Percentiles rank a stretch among this genome's conserved stretches.
Evolutionary conservation across 2,113 vertebrate genomes (phyloP).

Genomic region (Vanacampus margaritifer): DNA sequence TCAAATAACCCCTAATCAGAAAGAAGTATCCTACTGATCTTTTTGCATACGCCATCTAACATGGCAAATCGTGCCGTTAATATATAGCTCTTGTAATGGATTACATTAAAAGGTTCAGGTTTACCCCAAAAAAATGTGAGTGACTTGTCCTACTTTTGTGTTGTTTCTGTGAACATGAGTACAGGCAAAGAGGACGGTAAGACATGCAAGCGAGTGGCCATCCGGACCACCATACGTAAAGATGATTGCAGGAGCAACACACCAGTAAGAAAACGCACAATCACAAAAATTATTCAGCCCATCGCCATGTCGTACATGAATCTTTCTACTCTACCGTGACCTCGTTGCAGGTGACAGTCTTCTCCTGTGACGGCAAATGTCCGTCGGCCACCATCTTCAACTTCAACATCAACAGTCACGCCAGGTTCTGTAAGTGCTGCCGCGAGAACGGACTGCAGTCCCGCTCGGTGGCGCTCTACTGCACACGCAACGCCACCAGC

Average conservation of each 20-base stretch:
- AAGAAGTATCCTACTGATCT: no score
- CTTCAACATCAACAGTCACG: conserved; percentile 94
- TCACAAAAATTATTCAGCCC: neutral
- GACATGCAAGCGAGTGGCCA: conserved; percentile 89
- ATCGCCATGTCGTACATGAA: neutral
- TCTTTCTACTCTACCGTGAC: neutral
- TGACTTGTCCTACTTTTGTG: neutral
- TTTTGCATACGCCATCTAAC: no score
- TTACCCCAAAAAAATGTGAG: neutral
- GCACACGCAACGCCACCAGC: conserved; percentile 87
- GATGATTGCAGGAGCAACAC: conserved; percentile 91
- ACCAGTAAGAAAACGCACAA: conserved; percentile 76
- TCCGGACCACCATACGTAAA: conserved; percentile 90
- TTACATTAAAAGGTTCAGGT: neutral
- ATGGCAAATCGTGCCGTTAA: no score
- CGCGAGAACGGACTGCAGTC: conserved; percentile 86
- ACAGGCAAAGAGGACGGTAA: conserved; percentile 93
- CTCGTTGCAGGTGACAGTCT: conserved; percentile 80
- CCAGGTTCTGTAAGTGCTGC: conserved; percentile 97
- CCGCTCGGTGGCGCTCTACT: conserved; percentile 84
- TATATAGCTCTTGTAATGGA: neutral
- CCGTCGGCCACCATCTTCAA: conserved; percentile 98
- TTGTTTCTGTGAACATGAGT: conserved; percentile 14
- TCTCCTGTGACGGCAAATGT: conserved; percentile 95
- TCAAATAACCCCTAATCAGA: no score